Conservation (phyloP, 2,113 vertebrate genomes). For the Bettongia penicillata region DNA sequence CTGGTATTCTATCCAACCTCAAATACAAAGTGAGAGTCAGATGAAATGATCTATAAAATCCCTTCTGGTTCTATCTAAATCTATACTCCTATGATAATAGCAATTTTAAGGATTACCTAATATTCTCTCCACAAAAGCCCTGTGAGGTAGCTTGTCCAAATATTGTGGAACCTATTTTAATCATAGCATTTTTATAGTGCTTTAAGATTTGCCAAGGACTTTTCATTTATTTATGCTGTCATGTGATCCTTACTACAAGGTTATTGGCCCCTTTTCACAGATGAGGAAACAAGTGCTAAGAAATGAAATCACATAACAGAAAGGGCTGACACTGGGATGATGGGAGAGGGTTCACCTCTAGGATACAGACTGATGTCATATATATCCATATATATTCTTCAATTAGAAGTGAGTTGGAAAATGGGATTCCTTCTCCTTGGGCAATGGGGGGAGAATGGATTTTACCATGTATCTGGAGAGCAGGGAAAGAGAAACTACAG, state of each 20-base stretch:
- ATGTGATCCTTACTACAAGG: background rate
- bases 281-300: background rate
- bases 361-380: background rate
- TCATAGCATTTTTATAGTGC: background rate
- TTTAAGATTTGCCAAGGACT: background rate
- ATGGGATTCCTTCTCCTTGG: constrained; percentile 47
- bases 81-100: background rate
- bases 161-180: background rate
- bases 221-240: background rate
- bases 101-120: background rate
- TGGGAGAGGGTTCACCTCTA: background rate
- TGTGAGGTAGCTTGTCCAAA: background rate
- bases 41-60: background rate
- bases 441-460: constrained; percentile 34
- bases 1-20: background rate
- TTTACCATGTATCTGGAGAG: constrained; percentile 62
- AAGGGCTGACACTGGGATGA: background rate
- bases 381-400: background rate
- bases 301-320: background rate
- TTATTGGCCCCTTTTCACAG: background rate
- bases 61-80: background rate
- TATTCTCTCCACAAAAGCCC: background rate
- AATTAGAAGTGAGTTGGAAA: background rate
- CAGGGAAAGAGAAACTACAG: constrained; percentile 58
- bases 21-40: background rate